These are phyloP conservation scores for Egretta garzetta DNA, from an alignment of 2,113 vertebrate genomes.

Conservation along the genomic window DNA sequence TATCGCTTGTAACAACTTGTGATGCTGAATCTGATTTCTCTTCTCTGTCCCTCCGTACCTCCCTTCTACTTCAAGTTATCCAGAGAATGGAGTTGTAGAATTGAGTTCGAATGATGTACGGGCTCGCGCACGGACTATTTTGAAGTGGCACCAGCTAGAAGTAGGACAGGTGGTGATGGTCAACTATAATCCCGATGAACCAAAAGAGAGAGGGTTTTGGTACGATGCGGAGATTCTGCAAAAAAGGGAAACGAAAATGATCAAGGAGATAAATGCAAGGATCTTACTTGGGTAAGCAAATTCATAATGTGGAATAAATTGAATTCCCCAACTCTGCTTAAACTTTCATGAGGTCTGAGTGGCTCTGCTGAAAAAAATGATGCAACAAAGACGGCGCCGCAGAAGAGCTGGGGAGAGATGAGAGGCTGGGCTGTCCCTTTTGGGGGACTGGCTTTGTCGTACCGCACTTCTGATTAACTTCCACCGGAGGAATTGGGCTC, in stretches of 20 bases:
- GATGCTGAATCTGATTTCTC: background rate
- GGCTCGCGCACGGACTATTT: conserved; percentile 84
- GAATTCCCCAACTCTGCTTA: background rate
- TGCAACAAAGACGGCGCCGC: background rate
- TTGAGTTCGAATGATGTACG: conserved; percentile 85
- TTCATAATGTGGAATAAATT: accelerated
- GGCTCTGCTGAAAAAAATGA: background rate
- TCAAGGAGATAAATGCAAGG: conserved; percentile 85
- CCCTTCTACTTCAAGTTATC: conserved; percentile 79
- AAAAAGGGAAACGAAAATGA: conserved; percentile 86
- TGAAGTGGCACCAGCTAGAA: conserved; percentile 92
- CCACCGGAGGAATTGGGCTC: accelerated
- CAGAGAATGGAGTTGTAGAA: conserved; percentile 89
- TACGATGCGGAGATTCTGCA: conserved; percentile 92
- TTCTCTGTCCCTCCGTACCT: background rate
- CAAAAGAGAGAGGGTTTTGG: conserved; percentile 94
- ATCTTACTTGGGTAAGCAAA: conserved; percentile 88
- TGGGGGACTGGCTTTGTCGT: background rate
- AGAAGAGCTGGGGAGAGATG: background rate
- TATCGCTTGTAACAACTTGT: background rate
- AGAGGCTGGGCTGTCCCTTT: background rate
- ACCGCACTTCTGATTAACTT: background rate
- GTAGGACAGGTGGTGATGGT: conserved; percentile 92
- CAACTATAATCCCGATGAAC: conserved; percentile 94
- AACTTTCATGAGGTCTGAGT: background rate